Conservation (phyloP, 2,888 invertebrate species). For the Tachina lurida region DNA sequence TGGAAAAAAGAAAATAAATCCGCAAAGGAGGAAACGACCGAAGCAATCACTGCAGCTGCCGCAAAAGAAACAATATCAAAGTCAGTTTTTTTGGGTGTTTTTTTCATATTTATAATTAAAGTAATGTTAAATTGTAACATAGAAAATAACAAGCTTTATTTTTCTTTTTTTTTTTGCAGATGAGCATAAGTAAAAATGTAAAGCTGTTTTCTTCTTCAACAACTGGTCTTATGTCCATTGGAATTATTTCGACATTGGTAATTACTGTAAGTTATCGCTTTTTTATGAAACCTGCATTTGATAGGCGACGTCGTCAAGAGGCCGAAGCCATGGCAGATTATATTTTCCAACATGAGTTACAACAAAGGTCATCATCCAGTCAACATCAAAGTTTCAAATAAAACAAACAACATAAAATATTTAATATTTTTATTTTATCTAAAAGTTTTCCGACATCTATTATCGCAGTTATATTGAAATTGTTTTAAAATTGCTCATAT, state of each 20-base stretch:
- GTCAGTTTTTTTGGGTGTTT: slow-evolving; percentile 40
- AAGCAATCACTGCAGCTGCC: not conserved
- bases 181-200: slow-evolving; percentile 78
- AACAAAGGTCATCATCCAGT: slow-evolving; percentile 36
- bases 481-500: not conserved
- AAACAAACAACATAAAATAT: slow-evolving; percentile 1
- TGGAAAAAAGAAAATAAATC: slow-evolving; percentile 75
- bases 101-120: not conserved
- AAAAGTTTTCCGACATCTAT: not conserved
- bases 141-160: not conserved
- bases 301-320: slow-evolving; percentile 76
- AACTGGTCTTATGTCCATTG: slow-evolving; percentile 79
- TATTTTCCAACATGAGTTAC: slow-evolving; percentile 78
- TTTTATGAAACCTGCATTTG: slow-evolving; percentile 77
- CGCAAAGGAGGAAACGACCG: slow-evolving; percentile 33
- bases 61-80: slow-evolving; percentile 35
- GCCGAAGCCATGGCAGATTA: slow-evolving; percentile 80
- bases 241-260: slow-evolving; percentile 76
- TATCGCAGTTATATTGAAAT: not conserved
- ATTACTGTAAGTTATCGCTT: slow-evolving; percentile 76
- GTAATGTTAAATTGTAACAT: not conserved
- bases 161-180: slow-evolving; percentile 74
- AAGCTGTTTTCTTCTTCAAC: slow-evolving; percentile 75
- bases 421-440: no score
- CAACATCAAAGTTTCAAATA: slow-evolving; percentile 41